phyloP scores from a whole-genome alignment of 2,113 vertebrate genomes.

The Ochotona curzoniae region DNA sequence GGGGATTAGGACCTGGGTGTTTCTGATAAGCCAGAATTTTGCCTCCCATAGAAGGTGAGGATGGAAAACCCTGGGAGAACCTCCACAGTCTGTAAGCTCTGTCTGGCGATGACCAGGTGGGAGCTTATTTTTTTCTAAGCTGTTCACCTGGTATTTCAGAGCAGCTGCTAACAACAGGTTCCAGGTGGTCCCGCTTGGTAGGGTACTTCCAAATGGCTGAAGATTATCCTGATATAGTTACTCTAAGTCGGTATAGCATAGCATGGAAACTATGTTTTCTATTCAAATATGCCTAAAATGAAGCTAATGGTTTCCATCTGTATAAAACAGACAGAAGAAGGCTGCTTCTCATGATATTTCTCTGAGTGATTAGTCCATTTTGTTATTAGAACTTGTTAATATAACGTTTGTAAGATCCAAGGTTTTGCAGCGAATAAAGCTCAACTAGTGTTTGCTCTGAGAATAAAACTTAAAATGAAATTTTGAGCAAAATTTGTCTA shows the following conservation, averaged over 20 bases:
- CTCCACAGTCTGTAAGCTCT: neutral
- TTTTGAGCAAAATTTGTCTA: constrained; percentile 12
- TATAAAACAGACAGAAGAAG: constrained; percentile 18
- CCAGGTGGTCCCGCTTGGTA: neutral
- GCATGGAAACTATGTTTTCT: neutral
- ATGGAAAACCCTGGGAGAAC: neutral
- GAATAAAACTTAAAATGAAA: constrained; percentile 9
- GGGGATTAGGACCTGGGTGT: neutral
- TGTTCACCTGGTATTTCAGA: neutral
- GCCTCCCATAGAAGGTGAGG: neutral
- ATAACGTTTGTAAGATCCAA: neutral
- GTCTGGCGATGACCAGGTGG: neutral
- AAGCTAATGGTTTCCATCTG: constrained; percentile 7
- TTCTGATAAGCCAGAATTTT: neutral
- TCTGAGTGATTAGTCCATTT: neutral
- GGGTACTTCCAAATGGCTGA: neutral
- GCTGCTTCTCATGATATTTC: neutral
- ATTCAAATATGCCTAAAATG: neutral
- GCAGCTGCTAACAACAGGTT: neutral
- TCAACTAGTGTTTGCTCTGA: constrained; percentile 30
- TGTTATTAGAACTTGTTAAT: neutral
- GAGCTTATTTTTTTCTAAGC: neutral
- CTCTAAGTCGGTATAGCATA: neutral
- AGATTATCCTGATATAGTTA: neutral
- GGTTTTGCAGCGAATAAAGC: neutral